Percentiles rank a stretch among this genome's conserved stretches.
Evolutionary conservation across 2,888 invertebrate genomes (phyloP).

Genomic region (Abscondita cerata): DNA sequence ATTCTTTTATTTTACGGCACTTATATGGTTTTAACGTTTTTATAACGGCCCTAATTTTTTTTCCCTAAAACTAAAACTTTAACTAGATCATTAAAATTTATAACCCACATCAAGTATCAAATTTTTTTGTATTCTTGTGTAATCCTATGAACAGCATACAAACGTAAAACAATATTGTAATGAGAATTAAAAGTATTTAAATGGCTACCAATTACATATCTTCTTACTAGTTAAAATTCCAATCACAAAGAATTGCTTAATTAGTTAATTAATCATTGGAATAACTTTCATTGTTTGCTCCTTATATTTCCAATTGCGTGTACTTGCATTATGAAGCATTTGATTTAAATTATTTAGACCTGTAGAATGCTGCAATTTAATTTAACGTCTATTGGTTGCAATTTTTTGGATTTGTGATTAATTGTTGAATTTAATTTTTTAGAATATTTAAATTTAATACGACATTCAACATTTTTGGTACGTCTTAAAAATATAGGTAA

Average conservation of each 20-base stretch:
- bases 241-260: constrained; percentile 38
- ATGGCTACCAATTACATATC: constrained; percentile 28
- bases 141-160: neutral
- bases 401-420: too few species aligned
- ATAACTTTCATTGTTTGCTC: constrained; percentile 28
- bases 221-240: constrained; percentile 41
- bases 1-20: neutral
- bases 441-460: too few species aligned
- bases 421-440: too few species aligned
- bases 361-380: too few species aligned
- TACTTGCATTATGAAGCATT: too few species aligned
- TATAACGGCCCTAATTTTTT: neutral
- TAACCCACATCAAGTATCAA: neutral
- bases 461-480: too few species aligned
- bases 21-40: neutral
- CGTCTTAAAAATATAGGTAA: too few species aligned
- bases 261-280: constrained; percentile 32
- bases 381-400: too few species aligned
- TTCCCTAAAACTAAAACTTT: neutral
- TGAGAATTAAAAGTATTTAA: constrained; percentile 11
- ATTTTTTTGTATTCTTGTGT: neutral
- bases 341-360: too few species aligned
- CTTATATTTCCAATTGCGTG: too few species aligned
- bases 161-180: neutral
- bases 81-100: neutral